Conservation (phyloP, 2,888 invertebrate species). For the Chrysina gloriosa region DNA sequence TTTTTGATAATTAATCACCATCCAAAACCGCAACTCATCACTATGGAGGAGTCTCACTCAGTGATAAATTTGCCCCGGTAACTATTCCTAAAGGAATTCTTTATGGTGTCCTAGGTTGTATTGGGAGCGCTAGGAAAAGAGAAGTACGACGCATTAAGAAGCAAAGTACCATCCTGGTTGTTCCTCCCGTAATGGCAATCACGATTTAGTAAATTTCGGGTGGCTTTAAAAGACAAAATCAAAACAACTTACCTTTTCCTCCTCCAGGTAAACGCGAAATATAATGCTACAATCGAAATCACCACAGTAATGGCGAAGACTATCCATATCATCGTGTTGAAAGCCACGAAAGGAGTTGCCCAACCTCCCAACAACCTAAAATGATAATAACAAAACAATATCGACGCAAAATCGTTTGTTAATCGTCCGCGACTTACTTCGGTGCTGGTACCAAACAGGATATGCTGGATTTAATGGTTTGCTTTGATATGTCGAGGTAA, state of each 20-base stretch:
- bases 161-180: no score
- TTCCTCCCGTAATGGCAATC: no score
- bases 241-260: background rate
- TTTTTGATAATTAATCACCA: no score
- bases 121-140: no score
- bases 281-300: slow-evolving; percentile 51
- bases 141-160: no score
- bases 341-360: slow-evolving; percentile 73
- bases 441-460: slow-evolving; percentile 78
- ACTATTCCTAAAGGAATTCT: no score
- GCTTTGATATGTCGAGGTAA: slow-evolving; percentile 72
- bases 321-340: slow-evolving; percentile 70
- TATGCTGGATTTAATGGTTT: slow-evolving; percentile 72
- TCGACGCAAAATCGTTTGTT: background rate
- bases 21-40: no score
- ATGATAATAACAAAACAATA: background rate
- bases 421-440: slow-evolving; percentile 59
- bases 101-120: no score
- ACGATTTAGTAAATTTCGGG: no score
- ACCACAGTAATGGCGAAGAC: slow-evolving; percentile 68
- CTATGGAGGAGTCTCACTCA: no score
- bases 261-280: slow-evolving; percentile 2
- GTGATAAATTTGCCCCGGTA: no score
- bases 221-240: no score
- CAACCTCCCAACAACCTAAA: slow-evolving; percentile 70